A percentile compares a stretch with the other conserved stretches of the same genome.
Conservation (phyloP, 2,797 vertebrate species). For the Cossypha dichroa region DNA sequence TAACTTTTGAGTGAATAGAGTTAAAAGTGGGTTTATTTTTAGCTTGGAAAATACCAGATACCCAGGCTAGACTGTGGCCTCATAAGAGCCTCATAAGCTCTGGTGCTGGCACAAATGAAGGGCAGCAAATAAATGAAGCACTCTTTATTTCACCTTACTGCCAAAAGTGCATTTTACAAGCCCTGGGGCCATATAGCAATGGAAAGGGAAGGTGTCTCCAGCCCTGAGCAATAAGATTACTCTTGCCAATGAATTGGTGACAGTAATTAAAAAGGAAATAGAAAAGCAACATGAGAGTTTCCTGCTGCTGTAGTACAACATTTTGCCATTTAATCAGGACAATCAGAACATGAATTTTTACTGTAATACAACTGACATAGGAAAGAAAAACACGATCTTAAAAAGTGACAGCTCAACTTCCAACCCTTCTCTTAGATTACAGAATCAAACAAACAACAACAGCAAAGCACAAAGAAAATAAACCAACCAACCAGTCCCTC, state of each 20-base stretch:
- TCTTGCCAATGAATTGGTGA: slow-evolving; percentile 21
- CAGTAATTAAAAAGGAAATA: slow-evolving; percentile 48
- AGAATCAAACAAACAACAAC: not conserved
- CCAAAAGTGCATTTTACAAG: not conserved
- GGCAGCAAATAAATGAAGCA: slow-evolving; percentile 6
- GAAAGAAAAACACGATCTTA: not conserved
- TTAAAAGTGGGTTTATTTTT: not conserved
- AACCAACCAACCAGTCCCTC: not conserved
- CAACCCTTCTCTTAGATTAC: not conserved
- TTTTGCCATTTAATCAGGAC: not conserved
- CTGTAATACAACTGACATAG: not conserved
- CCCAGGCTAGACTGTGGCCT: not conserved
- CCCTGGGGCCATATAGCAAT: not conserved
- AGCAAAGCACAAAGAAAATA: not conserved
- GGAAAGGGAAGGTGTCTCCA: not conserved
- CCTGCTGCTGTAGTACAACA: not conserved
- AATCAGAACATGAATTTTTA: not conserved
- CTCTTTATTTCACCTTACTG: slow-evolving; percentile 21
- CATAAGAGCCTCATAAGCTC: not conserved
- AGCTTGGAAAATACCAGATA: not conserved
- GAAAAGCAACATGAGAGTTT: not conserved
- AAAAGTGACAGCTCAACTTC: not conserved
- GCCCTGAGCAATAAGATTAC: not conserved
- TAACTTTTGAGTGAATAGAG: not conserved
- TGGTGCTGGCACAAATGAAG: not conserved